Base-by-base conservation (phyloP, 2,113 vertebrate genomes). In the Clarias gariepinus region DNA sequence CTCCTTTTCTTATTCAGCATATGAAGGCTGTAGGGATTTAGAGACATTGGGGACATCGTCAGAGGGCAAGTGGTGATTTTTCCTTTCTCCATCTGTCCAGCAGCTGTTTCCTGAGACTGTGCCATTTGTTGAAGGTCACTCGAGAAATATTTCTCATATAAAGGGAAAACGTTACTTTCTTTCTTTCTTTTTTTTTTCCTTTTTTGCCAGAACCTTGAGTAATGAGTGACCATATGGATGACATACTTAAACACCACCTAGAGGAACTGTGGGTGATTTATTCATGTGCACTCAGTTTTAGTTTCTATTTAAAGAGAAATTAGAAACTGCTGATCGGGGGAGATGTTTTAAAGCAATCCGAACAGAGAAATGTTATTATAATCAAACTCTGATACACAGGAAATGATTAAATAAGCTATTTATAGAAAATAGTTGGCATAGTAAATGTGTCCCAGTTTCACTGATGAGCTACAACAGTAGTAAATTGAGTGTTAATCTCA, bases 81-180 rank as follows among this genome's bases (percentile, higher is more conserved):
- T 11, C 15, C 25, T 82, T 68, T 10, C 63, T 82, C 81, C 81
- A 82, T 82, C 81, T 82, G 80, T 82, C 61, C 61, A 82, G 36
- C 80, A 63, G 80, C 60, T 82, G 81, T 68, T 82, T 82, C 81
- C 63, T 52, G 63, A 66, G 25, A 66, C 33, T n/a, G 13, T 82
- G 60, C 58, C 80, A 82, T 82, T 82, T 68, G 25, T 4, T 82
- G 81, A 82, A 82, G 63, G 81, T 82, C 81, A 82, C 47, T 30
- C 25, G 63, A 82, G 76, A 78, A 60, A 79, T 71, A 53, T 28
- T 57, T 33, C 21, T n/a, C 66, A 47, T 66, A 73, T 23, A 80
- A 61, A 81, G 4, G 19, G 28, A 81, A 81, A 64, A 47, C 4
- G 36, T 7, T 12, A 3, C 3, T n/a, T 58, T 33, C 12, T 33